Evolutionary conservation across 2,797 vertebrate species (phyloP).

Genomic region (Podargus strigoides): DNA sequence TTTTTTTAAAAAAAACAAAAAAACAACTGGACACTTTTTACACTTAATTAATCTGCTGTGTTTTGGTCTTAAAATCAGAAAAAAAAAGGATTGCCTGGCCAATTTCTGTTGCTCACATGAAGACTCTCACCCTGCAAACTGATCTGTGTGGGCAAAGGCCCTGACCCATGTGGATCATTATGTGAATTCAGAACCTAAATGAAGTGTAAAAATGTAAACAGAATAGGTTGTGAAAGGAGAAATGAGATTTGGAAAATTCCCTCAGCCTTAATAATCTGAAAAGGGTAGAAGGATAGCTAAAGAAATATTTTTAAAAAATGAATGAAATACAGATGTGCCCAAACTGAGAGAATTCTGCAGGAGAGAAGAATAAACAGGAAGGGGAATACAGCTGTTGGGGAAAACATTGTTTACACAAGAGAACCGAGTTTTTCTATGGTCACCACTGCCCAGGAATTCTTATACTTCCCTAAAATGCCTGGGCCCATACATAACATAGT

Average conservation of each 20-base stretch:
- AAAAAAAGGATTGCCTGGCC: neutral
- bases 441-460: constrained; percentile 28
- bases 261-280: constrained; percentile 26
- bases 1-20: too few relatives aligned
- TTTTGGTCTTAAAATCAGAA: neutral
- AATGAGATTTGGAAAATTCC: constrained; percentile 38
- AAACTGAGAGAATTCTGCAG: constrained; percentile 24
- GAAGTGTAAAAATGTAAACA: constrained; percentile 51
- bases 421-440: constrained; percentile 35
- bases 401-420: constrained; percentile 60
- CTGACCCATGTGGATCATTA: neutral
- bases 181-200: constrained; percentile 31
- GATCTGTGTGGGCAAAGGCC: neutral
- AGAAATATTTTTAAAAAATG: constrained; percentile 31
- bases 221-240: constrained; percentile 7
- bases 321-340: constrained; percentile 57
- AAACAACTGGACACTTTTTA: neutral
- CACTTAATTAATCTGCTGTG: neutral
- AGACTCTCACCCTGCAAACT: neutral
- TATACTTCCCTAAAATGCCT: constrained; percentile 33
- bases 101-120: neutral
- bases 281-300: constrained; percentile 19
- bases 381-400: constrained; percentile 58
- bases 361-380: constrained; percentile 65
- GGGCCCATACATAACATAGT: constrained; percentile 31